Base-by-base conservation (phyloP, 1,140 invertebrate species). In the Drosophila bocqueti region DNA sequence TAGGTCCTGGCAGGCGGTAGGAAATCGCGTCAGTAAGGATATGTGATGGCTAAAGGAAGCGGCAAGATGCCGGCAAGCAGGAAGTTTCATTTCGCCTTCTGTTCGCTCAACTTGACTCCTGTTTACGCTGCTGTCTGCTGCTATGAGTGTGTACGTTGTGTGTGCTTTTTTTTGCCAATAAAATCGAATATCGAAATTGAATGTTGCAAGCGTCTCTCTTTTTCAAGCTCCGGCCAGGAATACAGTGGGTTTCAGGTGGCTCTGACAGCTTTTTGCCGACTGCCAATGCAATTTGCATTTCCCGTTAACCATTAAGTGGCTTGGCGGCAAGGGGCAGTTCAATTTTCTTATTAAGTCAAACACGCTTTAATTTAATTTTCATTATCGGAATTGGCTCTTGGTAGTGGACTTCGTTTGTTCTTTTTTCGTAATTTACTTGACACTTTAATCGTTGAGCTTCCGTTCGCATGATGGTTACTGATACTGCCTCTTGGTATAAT, bases 131-230 rank as follows among this genome's bases (percentile, higher is more conserved):
- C 73, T 73, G 66, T 72, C 36, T 72, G 55, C 57, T 47, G 45
- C 40, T 26, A 31, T 40, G 55, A 68, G 46, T 78, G 16, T 66
- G 45, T 1, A 11, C 3, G 34, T 36, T 72, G 42, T 54, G 46
- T 49, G 15, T 50, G 3, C 29, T 72, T 79, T 80, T 69, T 81
- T 80, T 69, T 83, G 67, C 75, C 76, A 82, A 90, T 90, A 82
- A 86, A 79, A 85, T 90, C 86, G 85, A 90, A 85, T 82, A 90
- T 84, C 84, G 81, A 89, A 89, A 89, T 90, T 90, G 83, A 90
- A 90, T 90, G 82, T 90, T 85, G 74, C 57, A 29, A 46, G 52
- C 18, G 45, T 36, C 38, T 16, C 31, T 16, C 40, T 21, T 58
- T 38, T 47, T 62, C 38, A 55, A 59, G 36, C 54, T 46, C 74